Evolutionary conservation across 2,797 vertebrate species (phyloP).

Genomic region (Neomorphus geoffroyi): DNA sequence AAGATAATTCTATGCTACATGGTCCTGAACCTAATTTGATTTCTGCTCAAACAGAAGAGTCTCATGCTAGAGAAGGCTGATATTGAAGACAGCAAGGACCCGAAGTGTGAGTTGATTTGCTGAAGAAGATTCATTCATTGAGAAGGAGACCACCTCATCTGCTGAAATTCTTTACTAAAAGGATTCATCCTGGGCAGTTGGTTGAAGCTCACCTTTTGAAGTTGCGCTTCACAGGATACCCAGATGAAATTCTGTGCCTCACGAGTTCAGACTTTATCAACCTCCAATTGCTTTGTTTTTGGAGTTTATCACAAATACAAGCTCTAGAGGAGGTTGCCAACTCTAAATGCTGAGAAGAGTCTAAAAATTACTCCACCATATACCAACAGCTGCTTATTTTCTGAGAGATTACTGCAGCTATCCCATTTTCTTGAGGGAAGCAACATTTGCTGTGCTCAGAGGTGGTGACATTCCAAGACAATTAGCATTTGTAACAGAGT

Average conservation of each 20-base stretch:
- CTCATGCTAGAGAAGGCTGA: neutral
- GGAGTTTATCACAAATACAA: neutral
- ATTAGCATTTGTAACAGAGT: neutral
- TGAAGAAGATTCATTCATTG: neutral
- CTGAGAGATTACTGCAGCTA: conserved; percentile 15
- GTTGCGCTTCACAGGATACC: neutral
- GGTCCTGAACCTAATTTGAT: neutral
- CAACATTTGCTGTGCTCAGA: neutral
- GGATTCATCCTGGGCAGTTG: neutral
- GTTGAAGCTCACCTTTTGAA: neutral
- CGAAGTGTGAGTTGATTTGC: rapidly evolving
- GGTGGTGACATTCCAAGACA: neutral
- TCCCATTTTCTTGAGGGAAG: neutral
- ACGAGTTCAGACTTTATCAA: neutral
- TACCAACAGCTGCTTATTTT: neutral
- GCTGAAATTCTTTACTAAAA: neutral
- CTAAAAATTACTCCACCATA: neutral
- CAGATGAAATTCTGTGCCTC: neutral
- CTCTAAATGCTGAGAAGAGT: neutral
- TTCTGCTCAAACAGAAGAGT: neutral
- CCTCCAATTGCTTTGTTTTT: neutral
- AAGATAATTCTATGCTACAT: neutral
- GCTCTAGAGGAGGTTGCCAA: neutral
- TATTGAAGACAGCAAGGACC: neutral
- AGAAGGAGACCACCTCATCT: neutral